These are phyloP conservation scores for Drosophila peninsularis DNA, from an alignment of 2,888 invertebrate species.

Conservation along the genomic window DNA sequence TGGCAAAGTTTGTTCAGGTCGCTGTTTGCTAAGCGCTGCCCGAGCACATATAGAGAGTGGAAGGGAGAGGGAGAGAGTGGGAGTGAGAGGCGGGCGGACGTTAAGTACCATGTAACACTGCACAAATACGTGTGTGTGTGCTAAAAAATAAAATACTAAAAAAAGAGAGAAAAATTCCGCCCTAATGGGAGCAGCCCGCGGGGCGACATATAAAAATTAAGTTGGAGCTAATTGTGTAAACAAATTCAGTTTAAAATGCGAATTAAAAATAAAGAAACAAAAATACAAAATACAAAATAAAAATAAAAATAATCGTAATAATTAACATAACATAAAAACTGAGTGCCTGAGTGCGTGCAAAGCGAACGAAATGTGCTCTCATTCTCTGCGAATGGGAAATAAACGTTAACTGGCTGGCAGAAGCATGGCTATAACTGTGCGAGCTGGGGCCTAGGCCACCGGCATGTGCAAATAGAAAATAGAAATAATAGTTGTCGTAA, in stretches of 20 bases:
- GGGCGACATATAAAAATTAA: constrained; percentile 12
- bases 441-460: neutral
- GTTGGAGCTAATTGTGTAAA: constrained; percentile 17
- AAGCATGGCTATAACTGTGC: constrained; percentile 1
- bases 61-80: too few relatives aligned
- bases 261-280: neutral
- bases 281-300: neutral
- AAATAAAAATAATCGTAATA: neutral
- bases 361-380: neutral
- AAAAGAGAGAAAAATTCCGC: too few relatives aligned
- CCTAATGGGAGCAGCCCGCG: constrained; percentile 2
- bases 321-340: constrained; percentile 8
- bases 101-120: constrained; percentile 13
- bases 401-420: constrained; percentile 7
- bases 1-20: constrained; percentile 13
- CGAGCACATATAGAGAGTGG: neutral
- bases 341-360: neutral
- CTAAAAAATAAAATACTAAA: constrained; percentile 1
- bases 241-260: constrained; percentile 7
- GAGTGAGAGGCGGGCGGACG: neutral
- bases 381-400: constrained; percentile 20
- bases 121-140: neutral
- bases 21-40: constrained; percentile 12
- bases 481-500: constrained; percentile 4
- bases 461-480: neutral